These are phyloP conservation scores for Lateolabrax maculatus DNA, from an alignment of 2,797 vertebrate genomes.

Conservation along the genomic window DNA sequence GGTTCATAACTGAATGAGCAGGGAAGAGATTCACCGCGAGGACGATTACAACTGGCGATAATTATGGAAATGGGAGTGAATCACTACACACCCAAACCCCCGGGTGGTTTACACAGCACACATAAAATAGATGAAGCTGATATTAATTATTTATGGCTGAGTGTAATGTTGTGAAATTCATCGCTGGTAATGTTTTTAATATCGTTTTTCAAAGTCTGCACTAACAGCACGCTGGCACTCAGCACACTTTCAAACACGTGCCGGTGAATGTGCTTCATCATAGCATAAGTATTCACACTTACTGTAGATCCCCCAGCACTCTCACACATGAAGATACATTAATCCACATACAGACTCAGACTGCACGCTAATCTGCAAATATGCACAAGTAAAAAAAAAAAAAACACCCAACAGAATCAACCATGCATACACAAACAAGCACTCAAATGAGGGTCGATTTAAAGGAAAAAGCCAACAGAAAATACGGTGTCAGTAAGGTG, in stretches of 20 bases:
- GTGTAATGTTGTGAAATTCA: conserved; percentile 41
- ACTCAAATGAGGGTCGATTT: not conserved
- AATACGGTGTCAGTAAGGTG: not conserved
- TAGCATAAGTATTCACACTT: not conserved
- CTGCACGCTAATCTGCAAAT: conserved; percentile 12
- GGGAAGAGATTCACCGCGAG: conserved; percentile 27
- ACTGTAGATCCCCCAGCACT: not conserved
- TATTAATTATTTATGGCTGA: conserved; percentile 60
- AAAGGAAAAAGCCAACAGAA: not conserved
- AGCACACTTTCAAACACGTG: not conserved
- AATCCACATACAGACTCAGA: not conserved
- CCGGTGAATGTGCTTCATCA: not conserved
- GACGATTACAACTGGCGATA: conserved; percentile 46
- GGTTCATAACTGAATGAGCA: conserved; percentile 42
- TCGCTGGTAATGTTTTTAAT: conserved; percentile 13
- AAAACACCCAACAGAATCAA: not conserved
- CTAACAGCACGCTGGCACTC: not conserved
- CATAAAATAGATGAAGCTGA: conserved; percentile 44
- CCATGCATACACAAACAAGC: not conserved
- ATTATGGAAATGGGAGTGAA: conserved; percentile 67
- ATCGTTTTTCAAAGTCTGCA: not conserved
- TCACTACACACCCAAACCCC: conserved; percentile 32
- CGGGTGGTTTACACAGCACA: conserved; percentile 41
- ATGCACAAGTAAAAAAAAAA: not conserved
- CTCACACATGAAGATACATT: not conserved